These are phyloP conservation scores for Erpobdella octoculata DNA, from an alignment of 2,888 invertebrate species.

Conservation along the genomic window DNA sequence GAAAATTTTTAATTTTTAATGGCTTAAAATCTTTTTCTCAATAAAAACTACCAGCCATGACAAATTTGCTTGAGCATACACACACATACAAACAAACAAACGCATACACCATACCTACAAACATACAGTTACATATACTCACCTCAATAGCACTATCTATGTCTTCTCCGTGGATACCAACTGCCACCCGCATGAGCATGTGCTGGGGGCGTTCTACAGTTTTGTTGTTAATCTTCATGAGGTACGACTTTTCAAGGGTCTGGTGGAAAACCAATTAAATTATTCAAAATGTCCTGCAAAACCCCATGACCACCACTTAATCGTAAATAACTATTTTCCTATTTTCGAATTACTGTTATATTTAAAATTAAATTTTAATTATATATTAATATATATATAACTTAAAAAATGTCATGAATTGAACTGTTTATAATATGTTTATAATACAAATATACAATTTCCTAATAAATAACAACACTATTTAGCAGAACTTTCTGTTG, in stretches of 20 bases:
- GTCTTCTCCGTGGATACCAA: conserved; percentile 90
- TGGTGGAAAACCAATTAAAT: conserved; percentile 37
- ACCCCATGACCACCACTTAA: neutral
- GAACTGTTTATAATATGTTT: too few species aligned
- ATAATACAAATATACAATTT: too few species aligned
- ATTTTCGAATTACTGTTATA: neutral
- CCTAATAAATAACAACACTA: too few species aligned
- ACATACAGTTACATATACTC: neutral
- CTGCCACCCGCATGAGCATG: conserved; percentile 92
- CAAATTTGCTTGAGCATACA: neutral
- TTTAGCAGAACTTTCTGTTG: too few species aligned
- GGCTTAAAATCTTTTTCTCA: too few species aligned
- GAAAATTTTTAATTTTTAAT: too few species aligned
- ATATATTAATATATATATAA: too few species aligned
- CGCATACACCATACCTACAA: neutral
- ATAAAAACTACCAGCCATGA: neutral
- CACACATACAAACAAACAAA: neutral
- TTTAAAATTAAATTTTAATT: neutral
- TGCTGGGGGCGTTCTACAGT: conserved; percentile 92
- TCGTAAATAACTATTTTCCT: neutral
- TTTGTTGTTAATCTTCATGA: conserved; percentile 81
- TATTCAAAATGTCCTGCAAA: neutral
- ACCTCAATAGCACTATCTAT: conserved; percentile 79
- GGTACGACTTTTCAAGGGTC: conserved; percentile 87
- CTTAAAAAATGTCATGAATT: too few species aligned